Base-by-base conservation (phyloP, 37 sponge, comb jelly and placozoan genomes). In the Diacarnus erythraeanus region DNA sequence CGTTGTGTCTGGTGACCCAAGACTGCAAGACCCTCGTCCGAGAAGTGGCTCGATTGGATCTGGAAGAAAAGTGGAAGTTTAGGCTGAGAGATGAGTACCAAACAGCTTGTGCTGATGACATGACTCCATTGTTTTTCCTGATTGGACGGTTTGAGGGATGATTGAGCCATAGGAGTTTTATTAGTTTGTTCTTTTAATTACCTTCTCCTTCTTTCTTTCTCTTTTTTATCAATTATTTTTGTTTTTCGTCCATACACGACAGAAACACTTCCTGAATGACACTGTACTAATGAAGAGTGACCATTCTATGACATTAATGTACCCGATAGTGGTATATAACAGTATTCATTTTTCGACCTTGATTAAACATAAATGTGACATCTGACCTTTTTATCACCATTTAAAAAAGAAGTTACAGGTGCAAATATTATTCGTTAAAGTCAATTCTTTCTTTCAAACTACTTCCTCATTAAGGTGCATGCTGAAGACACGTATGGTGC, bases 41-140 rank as follows among this genome's bases (percentile, higher is more conserved):
- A 66, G 97, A 97, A 38, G 87, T 94, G 59, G 89, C 92, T 18
- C 57, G 97, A n/a, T 61, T 97, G 31, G 95, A 97, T 69, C 82
- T 97, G 1, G 97, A 97, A 40, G 95, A 97, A 25, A 70, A 44
- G 42, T 97, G 97, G 97, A 86, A 91, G 75, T 97, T 94, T 61
- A 74, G 93, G 35, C 61, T 92, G 1, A 74, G 95, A 44, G 91
- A 92, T 59, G 97, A 97, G 76, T 91, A 86, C 70, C 89, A 93
- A 41, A 97, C 97, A 9, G 82, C 92, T 30, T 91, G 93, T 72
- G 63, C 83, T 1, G 87, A 92, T 56, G 64, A 79, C 38, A 66
- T 71, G 65, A 82, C 60, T 41, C 97, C 97, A 1, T 87, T 97
- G 30, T 97, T 85, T 82, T 97, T 94, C 80, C 78, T 94, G 37